These are phyloP conservation scores for Bambusicola thoracicus DNA, from an alignment of 2,113 vertebrate species.

Conservation along the genomic window DNA sequence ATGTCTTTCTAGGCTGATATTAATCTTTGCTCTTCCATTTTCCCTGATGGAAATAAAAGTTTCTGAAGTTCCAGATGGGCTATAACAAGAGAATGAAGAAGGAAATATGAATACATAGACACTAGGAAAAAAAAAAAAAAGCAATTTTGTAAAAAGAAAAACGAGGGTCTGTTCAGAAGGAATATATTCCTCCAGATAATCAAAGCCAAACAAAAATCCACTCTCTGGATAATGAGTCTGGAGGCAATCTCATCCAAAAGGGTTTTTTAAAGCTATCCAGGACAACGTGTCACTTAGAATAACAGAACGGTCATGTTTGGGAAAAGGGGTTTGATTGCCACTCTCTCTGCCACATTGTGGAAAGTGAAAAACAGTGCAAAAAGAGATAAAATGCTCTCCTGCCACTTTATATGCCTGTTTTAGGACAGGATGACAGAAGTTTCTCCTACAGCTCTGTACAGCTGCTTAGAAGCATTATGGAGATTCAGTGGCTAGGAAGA, in stretches of 20 bases:
- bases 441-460: neutral
- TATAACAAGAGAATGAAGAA: conserved; percentile 21
- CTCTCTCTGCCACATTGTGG: neutral
- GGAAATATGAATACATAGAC: conserved; percentile 16
- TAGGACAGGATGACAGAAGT: neutral
- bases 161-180: conserved; percentile 14
- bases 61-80: conserved; percentile 30
- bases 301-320: conserved; percentile 13
- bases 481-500: neutral
- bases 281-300: neutral
- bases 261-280: conserved; percentile 3
- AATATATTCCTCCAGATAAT: conserved; percentile 9
- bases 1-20: neutral
- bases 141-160: conserved; percentile 23
- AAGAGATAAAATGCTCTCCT: neutral
- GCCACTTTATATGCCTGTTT: neutral
- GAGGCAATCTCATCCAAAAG: neutral
- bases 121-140: neutral
- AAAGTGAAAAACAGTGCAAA: neutral
- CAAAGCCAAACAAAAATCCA: conserved; percentile 27
- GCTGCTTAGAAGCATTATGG: neutral
- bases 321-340: neutral
- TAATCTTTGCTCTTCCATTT: neutral
- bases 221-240: conserved; percentile 30
- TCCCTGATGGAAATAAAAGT: conserved; percentile 7